These are phyloP conservation scores for Hydropsyche tenuis DNA, from an alignment of 1,140 invertebrate genomes.

Conservation along the genomic window DNA sequence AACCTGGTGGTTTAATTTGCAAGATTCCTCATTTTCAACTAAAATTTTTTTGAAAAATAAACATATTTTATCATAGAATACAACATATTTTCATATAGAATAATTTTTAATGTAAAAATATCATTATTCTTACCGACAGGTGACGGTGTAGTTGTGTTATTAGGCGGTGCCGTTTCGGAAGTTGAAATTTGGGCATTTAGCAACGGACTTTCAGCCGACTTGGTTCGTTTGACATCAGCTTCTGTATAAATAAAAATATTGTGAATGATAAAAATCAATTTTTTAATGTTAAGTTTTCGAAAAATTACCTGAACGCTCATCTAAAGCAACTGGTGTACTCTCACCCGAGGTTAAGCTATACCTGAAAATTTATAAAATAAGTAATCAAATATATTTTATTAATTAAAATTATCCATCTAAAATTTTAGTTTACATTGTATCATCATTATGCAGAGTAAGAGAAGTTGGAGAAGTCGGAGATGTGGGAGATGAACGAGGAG, in stretches of 20 bases:
- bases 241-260: constrained; percentile 29
- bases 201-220: constrained; percentile 40
- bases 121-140: constrained; percentile 1
- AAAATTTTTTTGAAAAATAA: constrained; percentile 31
- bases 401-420: neutral
- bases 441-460: constrained; percentile 47
- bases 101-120: neutral
- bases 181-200: neutral
- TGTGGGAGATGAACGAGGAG: constrained; percentile 42
- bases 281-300: neutral
- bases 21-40: constrained; percentile 43
- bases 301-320: constrained; percentile 45
- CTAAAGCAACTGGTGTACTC: constrained; percentile 46
- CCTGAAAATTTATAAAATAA: constrained; percentile 32
- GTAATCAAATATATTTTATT: constrained; percentile 8
- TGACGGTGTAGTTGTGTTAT: constrained; percentile 28
- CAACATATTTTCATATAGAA: neutral
- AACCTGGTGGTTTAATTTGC: constrained; percentile 38
- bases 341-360: constrained; percentile 48
- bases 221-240: constrained; percentile 40
- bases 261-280: neutral
- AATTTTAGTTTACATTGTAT: constrained; percentile 43
- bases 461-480: constrained; percentile 46
- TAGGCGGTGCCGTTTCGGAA: neutral
- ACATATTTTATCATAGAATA: constrained; percentile 15